Evolutionary conservation across 2,113 vertebrate genomes (phyloP).

Genomic region (Malurus elegans): DNA sequence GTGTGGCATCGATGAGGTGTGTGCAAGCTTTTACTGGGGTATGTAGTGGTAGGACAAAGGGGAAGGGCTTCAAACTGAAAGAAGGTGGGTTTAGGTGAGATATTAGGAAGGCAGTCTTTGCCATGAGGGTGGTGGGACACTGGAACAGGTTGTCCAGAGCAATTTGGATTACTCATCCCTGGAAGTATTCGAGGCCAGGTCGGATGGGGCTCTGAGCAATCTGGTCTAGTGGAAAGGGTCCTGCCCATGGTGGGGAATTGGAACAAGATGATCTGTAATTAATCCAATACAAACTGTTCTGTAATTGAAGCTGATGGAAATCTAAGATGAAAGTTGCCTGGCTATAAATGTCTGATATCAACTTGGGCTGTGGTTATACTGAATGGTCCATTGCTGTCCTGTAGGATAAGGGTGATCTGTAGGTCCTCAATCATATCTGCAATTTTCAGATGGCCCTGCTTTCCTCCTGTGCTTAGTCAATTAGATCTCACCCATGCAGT

Average conservation of each 20-base stretch:
- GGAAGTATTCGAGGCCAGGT: background rate
- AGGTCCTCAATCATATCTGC: background rate
- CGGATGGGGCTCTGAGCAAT: background rate
- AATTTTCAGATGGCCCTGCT: background rate
- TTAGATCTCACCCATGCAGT: background rate
- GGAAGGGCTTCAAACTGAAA: background rate
- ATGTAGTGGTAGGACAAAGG: background rate
- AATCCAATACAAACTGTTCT: background rate
- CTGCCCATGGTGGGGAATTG: background rate
- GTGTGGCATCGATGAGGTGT: background rate
- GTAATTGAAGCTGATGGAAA: background rate
- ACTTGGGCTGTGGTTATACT: background rate
- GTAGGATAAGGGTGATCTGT: background rate
- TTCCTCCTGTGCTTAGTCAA: background rate
- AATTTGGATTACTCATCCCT: background rate
- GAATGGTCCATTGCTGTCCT: background rate
- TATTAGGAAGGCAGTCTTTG: background rate
- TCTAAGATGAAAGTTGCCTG: background rate
- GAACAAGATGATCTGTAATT: background rate
- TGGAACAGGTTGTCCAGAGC: background rate
- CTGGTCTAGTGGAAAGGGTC: background rate
- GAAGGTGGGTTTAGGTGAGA: too few relatives aligned
- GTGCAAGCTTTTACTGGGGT: background rate
- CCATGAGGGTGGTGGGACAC: too few relatives aligned
- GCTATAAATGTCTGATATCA: background rate